phyloP scores from a whole-genome alignment of 2,113 vertebrate genomes.

The Cettia cetti region DNA sequence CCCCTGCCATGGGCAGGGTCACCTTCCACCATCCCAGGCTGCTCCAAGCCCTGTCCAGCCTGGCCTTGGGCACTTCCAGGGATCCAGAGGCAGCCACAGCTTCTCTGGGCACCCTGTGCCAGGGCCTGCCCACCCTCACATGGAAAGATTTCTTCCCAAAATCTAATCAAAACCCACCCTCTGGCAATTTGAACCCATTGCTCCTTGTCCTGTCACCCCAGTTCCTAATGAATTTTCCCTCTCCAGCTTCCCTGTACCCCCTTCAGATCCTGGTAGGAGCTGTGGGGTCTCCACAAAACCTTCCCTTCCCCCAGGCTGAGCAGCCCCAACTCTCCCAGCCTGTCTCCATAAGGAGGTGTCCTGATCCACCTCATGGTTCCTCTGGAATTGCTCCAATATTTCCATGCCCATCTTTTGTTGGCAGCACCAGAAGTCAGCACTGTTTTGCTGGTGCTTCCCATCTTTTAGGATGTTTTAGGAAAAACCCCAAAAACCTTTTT shows the following conservation, averaged over 20 bases:
- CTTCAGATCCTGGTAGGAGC: neutral
- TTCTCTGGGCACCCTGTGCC: neutral
- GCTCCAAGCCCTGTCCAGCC: fast-evolving
- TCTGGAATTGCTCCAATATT: neutral
- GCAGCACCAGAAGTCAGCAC: neutral
- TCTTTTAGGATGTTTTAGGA: neutral
- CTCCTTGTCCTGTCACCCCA: neutral
- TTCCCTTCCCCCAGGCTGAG: neutral
- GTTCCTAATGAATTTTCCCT: neutral
- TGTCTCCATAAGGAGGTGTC: neutral
- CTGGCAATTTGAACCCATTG: neutral
- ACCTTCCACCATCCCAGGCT: fast-evolving
- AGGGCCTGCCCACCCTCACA: neutral
- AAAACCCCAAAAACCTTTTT: neutral
- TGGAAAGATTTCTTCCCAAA: neutral
- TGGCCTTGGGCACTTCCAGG: neutral
- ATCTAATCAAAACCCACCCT: neutral
- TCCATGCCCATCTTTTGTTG: neutral
- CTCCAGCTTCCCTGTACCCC: neutral
- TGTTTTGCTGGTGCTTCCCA: neutral
- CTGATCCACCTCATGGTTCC: neutral
- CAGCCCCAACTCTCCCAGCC: neutral
- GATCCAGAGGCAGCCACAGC: neutral
- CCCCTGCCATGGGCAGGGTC: neutral
- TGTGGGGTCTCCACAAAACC: neutral